Evolutionary conservation across 1,140 invertebrate species (phyloP).

Genomic region (Zaprionus lachaisei): DNA sequence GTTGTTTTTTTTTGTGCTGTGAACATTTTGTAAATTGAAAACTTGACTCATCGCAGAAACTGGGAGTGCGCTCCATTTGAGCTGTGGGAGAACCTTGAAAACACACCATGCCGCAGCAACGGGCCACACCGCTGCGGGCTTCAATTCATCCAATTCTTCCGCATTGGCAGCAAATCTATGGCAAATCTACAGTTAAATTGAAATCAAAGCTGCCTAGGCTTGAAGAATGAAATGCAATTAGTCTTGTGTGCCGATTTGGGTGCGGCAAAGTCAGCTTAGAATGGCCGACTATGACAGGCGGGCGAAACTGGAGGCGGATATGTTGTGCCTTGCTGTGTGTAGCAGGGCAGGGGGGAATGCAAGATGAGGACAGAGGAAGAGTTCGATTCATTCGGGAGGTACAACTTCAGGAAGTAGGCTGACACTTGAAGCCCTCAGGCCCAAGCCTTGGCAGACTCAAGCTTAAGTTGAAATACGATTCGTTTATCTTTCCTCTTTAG

Average conservation of each 20-base stretch:
- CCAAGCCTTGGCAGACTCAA: no score
- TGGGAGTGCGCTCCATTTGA: constrained; percentile 45
- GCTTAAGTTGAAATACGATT: no score
- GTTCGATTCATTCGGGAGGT: background rate
- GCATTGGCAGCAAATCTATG: constrained; percentile 18
- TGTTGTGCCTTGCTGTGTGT: background rate
- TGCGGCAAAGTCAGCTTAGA: constrained; percentile 10
- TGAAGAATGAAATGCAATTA: constrained; percentile 39
- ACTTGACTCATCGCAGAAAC: constrained; percentile 25
- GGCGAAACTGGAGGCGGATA: background rate
- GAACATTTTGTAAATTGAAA: constrained; percentile 35
- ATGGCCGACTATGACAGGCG: constrained; percentile 15
- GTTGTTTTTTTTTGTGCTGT: constrained; percentile 52
- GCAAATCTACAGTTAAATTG: constrained; percentile 8
- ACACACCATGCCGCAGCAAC: background rate
- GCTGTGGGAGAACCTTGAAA: constrained; percentile 23
- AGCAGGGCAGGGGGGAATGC: background rate
- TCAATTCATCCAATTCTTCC: constrained; percentile 33
- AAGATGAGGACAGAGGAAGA: background rate
- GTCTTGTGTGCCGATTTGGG: constrained; percentile 18
- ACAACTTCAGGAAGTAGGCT: background rate
- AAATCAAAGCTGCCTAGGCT: constrained; percentile 24
- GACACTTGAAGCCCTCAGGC: no score
- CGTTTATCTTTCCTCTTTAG: background rate
- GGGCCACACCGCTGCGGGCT: constrained; percentile 19